A percentile compares a stretch with the other conserved stretches of the same genome.
These are phyloP conservation scores for Cynodonichthys magdalenae DNA, from an alignment of 2,797 vertebrate species.

Conservation along the genomic window DNA sequence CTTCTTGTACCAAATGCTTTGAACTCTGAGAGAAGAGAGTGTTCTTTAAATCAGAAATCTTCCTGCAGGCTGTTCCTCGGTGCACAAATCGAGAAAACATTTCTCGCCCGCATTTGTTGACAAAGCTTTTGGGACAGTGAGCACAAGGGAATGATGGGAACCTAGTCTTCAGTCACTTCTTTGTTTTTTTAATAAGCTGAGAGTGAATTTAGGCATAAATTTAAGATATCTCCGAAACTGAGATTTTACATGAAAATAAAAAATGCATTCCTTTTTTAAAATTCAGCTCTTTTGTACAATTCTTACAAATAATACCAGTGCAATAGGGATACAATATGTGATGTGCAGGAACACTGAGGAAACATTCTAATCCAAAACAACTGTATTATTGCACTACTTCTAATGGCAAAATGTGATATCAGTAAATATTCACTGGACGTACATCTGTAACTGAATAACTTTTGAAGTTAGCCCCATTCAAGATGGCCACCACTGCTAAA, in stretches of 20 bases:
- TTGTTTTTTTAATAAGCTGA: conserved; percentile 46
- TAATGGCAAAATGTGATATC: too few species aligned
- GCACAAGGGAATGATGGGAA: conserved; percentile 51
- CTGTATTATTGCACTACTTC: background rate
- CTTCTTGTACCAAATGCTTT: conserved; percentile 51
- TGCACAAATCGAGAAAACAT: conserved; percentile 40
- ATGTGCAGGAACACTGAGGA: conserved; percentile 30
- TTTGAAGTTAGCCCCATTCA: too few species aligned
- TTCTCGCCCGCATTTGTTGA: conserved; percentile 64
- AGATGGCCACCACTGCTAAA: too few species aligned
- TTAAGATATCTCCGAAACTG: conserved; percentile 30
- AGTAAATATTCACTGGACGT: too few species aligned
- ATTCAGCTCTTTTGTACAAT: conserved; percentile 12
- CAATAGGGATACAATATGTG: conserved; percentile 20
- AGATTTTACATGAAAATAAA: conserved; percentile 24
- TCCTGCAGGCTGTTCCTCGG: conserved; percentile 61
- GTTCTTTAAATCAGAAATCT: conserved; percentile 58
- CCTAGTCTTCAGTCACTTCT: conserved; percentile 42
- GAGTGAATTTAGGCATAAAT: conserved; percentile 58
- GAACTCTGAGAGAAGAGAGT: conserved; percentile 49
- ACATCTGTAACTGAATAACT: too few species aligned
- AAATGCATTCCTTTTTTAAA: conserved; percentile 17
- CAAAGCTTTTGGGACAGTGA: conserved; percentile 64
- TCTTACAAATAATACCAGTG: conserved; percentile 28
- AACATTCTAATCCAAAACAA: conserved; percentile 22